Evolutionary conservation across 1,140 invertebrate species (phyloP).

Genomic region (Stenopsyche tienmushanensis): DNA sequence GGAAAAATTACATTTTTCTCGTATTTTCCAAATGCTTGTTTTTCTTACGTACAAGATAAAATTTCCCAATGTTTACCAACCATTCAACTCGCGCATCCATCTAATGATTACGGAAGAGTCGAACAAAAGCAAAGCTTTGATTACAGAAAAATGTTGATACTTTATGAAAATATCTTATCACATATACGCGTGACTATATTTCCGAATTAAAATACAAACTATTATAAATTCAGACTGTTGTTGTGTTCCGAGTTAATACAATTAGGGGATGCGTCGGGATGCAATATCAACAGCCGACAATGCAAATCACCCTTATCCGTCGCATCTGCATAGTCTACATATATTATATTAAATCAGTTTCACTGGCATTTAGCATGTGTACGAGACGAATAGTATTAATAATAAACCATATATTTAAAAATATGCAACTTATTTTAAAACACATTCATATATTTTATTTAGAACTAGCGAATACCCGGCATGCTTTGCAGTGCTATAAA

Average conservation of each 20-base stretch:
- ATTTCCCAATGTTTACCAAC: neutral
- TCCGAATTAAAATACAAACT: neutral
- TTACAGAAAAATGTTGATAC: neutral
- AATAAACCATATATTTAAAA: no score
- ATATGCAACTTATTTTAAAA: no score
- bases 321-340: neutral
- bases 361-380: no score
- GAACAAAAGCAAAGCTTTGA: neutral
- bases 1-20: no score
- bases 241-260: neutral
- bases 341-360: neutral
- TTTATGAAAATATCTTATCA: neutral
- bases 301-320: neutral
- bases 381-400: no score
- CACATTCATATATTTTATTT: no score
- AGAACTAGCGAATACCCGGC: no score
- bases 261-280: neutral
- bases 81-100: neutral
- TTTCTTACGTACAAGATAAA: neutral
- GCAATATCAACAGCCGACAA: neutral
- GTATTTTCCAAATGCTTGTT: no score
- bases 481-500: no score
- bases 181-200: neutral
- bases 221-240: no score
- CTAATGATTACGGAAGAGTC: neutral